phyloP scores from a whole-genome alignment of 2,797 vertebrate species.

The Bradypodion pumilum region DNA sequence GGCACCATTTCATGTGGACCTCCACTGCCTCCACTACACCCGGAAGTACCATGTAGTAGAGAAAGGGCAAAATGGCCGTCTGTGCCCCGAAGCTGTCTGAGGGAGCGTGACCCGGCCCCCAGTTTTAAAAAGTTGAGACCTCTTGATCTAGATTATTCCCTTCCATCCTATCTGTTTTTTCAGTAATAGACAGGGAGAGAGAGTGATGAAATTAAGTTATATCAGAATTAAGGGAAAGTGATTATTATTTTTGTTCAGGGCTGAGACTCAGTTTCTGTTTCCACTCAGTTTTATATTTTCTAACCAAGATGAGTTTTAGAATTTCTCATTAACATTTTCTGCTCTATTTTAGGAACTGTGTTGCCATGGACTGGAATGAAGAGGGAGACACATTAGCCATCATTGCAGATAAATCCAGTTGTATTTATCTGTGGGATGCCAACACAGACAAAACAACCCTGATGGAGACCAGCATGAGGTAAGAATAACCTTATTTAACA shows the following conservation, averaged over 20 bases:
- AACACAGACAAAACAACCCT: conserved; percentile 91
- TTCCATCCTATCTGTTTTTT: background rate
- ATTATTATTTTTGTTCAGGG: background rate
- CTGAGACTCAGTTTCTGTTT: background rate
- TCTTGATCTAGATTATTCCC: no score
- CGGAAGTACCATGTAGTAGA: no score
- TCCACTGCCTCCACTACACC: no score
- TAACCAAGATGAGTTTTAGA: background rate
- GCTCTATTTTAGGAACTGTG: conserved; percentile 75
- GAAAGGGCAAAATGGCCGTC: no score
- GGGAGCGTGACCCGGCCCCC: no score
- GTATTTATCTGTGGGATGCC: conserved; percentile 92
- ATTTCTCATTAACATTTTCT: conserved; percentile 24
- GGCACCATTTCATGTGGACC: no score
- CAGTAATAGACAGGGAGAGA: background rate
- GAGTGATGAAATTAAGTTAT: fast-evolving
- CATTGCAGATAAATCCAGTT: conserved; percentile 91
- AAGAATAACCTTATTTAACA: conserved; percentile 45
- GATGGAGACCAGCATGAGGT: conserved; percentile 94
- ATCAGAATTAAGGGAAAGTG: background rate
- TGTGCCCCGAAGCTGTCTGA: no score
- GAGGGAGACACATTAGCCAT: conserved; percentile 93
- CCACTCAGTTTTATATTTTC: background rate
- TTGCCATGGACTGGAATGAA: conserved; percentile 97
- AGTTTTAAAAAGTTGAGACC: no score